Conservation (phyloP, 2,113 vertebrate species). For the Noturus placidus region DNA sequence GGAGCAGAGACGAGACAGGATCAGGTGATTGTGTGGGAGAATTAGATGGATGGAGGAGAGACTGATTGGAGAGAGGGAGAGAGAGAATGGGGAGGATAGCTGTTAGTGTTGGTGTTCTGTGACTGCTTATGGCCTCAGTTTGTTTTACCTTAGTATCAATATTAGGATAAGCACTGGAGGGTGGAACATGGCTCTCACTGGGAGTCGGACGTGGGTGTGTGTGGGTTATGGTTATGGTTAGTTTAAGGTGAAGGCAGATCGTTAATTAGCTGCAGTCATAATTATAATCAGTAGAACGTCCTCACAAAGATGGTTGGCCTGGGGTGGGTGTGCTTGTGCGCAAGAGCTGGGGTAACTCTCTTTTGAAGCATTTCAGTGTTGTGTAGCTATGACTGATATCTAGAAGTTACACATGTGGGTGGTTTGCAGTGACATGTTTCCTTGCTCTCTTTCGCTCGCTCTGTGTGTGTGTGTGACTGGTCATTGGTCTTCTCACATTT, state of each 20-base stretch:
- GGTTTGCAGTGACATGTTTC: not conserved
- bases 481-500: not conserved
- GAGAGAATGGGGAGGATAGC: not conserved
- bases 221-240: not conserved
- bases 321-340: not conserved
- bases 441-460: not conserved
- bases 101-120: constrained; percentile 33
- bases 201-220: constrained; percentile 24
- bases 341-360: not conserved
- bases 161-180: constrained; percentile 50
- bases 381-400: not conserved
- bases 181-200: constrained; percentile 28
- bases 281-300: not conserved
- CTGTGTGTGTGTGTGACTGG: not conserved
- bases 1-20: no score
- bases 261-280: not conserved
- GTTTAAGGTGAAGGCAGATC: no score
- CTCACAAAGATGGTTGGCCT: no score
- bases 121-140: constrained; percentile 33
- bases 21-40: not conserved
- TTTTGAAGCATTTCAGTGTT: not conserved
- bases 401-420: not conserved
- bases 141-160: constrained; percentile 49
- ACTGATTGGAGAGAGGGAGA: not conserved
- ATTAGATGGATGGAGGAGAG: not conserved